Conservation (phyloP, 2,113 vertebrate genomes). For the Loxodonta africana region DNA sequence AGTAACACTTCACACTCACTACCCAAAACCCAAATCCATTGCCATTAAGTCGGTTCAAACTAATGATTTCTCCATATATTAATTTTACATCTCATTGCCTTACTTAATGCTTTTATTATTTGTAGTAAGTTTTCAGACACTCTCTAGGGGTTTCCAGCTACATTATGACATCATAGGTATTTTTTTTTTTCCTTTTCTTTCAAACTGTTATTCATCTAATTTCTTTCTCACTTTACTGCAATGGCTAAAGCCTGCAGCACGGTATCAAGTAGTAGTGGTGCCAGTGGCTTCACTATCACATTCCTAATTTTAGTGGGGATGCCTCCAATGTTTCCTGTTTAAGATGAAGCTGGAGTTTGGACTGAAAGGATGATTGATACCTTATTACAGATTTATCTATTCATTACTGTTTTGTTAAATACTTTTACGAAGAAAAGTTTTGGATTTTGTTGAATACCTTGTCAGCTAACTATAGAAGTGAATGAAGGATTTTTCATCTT, state of each 20-base stretch:
- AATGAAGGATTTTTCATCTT: background rate
- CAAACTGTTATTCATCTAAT: background rate
- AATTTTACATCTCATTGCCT: constrained; percentile 2
- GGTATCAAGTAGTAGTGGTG: background rate
- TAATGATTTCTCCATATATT: background rate
- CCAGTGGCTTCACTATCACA: background rate
- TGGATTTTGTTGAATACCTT: background rate
- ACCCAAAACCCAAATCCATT: too few species aligned
- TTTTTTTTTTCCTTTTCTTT: background rate
- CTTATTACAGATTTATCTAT: background rate
- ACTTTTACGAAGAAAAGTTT: background rate
- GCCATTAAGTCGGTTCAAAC: too few species aligned
- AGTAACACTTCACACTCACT: too few species aligned
- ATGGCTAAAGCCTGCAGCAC: background rate
- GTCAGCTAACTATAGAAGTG: constrained; percentile 15
- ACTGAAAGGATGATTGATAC: background rate
- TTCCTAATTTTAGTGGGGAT: background rate
- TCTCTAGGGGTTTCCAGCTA: background rate
- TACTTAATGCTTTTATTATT: constrained; percentile 9
- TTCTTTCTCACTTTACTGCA: constrained; percentile 42
- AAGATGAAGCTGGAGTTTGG: background rate
- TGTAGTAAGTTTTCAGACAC: background rate
- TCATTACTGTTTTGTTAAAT: constrained; percentile 16
- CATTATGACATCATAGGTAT: background rate
- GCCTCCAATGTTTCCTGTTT: background rate